These are phyloP conservation scores for Ornithoptera alexandrae DNA, from an alignment of 2,888 invertebrate genomes.

Conservation along the genomic window DNA sequence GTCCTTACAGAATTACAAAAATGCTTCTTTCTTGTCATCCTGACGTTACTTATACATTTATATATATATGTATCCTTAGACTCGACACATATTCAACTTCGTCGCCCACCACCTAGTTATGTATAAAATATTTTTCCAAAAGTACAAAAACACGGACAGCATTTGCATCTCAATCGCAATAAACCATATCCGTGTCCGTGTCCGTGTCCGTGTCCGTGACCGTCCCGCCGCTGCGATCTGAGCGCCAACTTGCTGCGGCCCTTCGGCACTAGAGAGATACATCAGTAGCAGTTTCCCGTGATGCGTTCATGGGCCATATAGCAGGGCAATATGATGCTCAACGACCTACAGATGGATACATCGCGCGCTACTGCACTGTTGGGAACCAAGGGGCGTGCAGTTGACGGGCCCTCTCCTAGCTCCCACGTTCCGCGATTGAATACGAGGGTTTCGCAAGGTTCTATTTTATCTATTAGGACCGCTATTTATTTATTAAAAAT, in stretches of 20 bases:
- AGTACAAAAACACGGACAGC: neutral
- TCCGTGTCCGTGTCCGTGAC: neutral
- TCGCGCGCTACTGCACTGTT: slow-evolving; percentile 14
- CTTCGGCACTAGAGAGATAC: slow-evolving; percentile 17
- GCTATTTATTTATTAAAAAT: neutral
- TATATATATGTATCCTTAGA: no score
- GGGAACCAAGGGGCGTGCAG: slow-evolving; percentile 15
- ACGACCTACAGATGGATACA: slow-evolving; percentile 19
- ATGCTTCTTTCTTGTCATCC: no score
- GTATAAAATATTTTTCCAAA: neutral
- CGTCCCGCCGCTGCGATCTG: slow-evolving; percentile 2
- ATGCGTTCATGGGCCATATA: slow-evolving; percentile 27
- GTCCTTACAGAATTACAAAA: no score
- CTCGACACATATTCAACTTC: no score
- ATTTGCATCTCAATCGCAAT: neutral
- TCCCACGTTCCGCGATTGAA: slow-evolving; percentile 2
- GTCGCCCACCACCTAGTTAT: no score
- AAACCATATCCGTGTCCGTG: neutral
- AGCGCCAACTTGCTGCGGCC: slow-evolving; percentile 12
- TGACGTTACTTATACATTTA: no score
- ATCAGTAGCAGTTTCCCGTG: slow-evolving; percentile 18
- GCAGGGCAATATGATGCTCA: slow-evolving; percentile 19
- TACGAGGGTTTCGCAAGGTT: slow-evolving; percentile 6
- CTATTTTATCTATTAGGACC: slow-evolving; percentile 3
- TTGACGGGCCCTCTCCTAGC: slow-evolving; percentile 1